A percentile compares a stretch with the other conserved stretches of the same genome.
Conservation (phyloP, 2,113 vertebrate genomes). For the Coracopsis vasa region DNA sequence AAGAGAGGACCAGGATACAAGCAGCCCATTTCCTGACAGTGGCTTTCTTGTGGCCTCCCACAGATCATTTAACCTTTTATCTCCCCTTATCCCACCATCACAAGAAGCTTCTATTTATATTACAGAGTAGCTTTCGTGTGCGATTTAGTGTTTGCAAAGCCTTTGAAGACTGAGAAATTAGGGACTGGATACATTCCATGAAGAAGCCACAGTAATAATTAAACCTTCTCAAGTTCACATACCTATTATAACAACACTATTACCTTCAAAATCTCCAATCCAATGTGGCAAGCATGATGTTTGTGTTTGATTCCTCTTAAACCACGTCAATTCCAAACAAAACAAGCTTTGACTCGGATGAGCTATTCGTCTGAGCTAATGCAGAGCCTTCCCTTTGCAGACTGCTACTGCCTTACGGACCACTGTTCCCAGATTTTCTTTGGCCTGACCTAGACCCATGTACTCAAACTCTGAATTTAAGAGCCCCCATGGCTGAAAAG, state of each 20-base stretch:
- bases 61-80: conserved; percentile 26
- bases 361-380: neutral
- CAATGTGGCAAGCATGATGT: neutral
- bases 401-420: neutral
- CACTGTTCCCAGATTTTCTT: neutral
- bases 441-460: neutral
- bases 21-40: neutral
- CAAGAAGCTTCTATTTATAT: conserved; percentile 47
- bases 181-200: neutral
- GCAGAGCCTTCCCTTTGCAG: neutral
- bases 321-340: neutral
- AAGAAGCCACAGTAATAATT: conserved; percentile 53
- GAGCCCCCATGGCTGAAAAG: neutral
- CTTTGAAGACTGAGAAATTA: conserved; percentile 46
- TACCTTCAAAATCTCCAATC: neutral
- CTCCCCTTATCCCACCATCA: neutral
- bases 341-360: neutral
- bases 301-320: neutral
- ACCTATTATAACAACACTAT: conserved; percentile 6
- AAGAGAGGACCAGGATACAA: neutral
- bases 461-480: neutral
- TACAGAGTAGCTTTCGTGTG: neutral
- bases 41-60: conserved; percentile 9
- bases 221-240: conserved; percentile 21
- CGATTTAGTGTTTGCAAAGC: neutral